phyloP scores from a whole-genome alignment of 1,140 invertebrate species.

The Halesus radiatus region DNA sequence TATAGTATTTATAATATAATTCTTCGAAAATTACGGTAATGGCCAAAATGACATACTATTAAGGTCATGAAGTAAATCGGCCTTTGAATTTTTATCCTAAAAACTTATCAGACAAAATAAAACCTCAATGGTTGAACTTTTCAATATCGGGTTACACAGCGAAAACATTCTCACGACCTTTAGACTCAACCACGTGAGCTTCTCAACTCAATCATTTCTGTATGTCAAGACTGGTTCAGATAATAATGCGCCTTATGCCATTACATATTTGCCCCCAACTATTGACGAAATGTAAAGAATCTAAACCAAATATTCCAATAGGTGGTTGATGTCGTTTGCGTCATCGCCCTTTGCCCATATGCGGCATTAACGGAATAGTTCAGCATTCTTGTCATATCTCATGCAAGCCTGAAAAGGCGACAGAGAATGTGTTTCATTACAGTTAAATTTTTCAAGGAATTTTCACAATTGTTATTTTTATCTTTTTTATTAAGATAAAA shows the following conservation, averaged over 20 bases:
- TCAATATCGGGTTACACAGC: conserved; percentile 3
- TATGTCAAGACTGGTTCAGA: neutral
- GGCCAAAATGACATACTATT: no score
- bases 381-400: conserved; percentile 5
- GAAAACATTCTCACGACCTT: conserved; percentile 12
- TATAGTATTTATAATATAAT: no score
- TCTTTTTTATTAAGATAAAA: no score
- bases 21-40: no score
- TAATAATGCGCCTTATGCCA: neutral
- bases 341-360: conserved; percentile 3
- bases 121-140: conserved; percentile 5
- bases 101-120: neutral
- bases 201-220: neutral
- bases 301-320: conserved; percentile 23
- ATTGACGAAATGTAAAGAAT: neutral
- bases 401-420: neutral
- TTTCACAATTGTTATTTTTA: no score
- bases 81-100: neutral
- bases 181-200: neutral
- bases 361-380: conserved; percentile 1
- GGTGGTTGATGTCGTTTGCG: neutral
- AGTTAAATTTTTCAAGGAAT: no score
- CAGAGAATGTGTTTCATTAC: no score
- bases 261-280: neutral
- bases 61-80: neutral